phyloP scores from a whole-genome alignment of 2,113 vertebrate species.

The Tyto alba region DNA sequence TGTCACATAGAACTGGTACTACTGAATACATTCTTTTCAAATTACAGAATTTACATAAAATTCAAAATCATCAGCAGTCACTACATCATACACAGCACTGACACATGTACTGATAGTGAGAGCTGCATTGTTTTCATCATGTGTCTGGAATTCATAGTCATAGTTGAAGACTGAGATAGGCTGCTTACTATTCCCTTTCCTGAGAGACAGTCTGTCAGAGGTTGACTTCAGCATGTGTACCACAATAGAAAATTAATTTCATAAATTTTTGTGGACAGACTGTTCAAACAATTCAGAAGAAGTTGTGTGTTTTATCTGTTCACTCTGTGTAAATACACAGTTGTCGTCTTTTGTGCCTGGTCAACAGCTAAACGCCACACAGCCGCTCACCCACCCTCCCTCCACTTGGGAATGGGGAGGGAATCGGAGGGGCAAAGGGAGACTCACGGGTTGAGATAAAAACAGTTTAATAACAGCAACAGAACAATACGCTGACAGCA shows the following conservation, averaged over 20 bases:
- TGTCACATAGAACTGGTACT: background rate
- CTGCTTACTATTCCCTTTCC: background rate
- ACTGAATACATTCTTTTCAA: background rate
- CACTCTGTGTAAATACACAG: background rate
- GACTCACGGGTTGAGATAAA: no score
- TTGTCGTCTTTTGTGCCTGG: no score
- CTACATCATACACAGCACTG: background rate
- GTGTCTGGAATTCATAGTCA: background rate
- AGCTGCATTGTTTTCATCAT: background rate
- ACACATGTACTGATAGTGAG: accelerated
- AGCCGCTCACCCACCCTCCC: no score
- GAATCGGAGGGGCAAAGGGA: no score
- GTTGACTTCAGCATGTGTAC: background rate
- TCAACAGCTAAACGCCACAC: no score
- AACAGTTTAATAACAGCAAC: no score
- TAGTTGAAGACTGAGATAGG: background rate
- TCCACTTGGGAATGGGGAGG: no score
- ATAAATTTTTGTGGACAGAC: background rate
- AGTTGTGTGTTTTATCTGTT: background rate
- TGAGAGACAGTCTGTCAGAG: background rate
- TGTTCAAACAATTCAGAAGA: background rate
- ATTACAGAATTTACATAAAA: background rate
- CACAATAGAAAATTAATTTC: background rate
- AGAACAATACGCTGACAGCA: no score
- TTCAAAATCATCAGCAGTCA: background rate